Conservation (phyloP, 1,140 invertebrate genomes). For the Drosophila nannoptera region DNA sequence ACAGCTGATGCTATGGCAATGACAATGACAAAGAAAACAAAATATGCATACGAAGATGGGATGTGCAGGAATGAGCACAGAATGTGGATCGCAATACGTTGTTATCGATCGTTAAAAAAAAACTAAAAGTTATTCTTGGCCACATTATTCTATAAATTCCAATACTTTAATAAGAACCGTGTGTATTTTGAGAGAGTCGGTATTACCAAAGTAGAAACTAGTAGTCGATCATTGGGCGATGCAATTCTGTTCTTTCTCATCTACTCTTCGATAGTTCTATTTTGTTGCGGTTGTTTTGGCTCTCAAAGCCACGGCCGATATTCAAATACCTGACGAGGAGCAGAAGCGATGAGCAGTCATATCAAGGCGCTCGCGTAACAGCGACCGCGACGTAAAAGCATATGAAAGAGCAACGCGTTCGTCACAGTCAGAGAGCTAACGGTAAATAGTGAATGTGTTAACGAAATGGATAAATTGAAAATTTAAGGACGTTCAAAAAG, state of each 20-base stretch:
- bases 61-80: slow-evolving; percentile 2
- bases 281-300: slow-evolving; percentile 46
- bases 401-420: slow-evolving; percentile 19
- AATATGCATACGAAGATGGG: slow-evolving; percentile 17
- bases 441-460: slow-evolving; percentile 20
- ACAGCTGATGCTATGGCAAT: slow-evolving; percentile 18
- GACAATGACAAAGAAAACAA: slow-evolving; percentile 18
- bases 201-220: slow-evolving; percentile 7
- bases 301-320: slow-evolving; percentile 73
- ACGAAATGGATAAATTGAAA: slow-evolving; percentile 8
- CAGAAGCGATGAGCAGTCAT: slow-evolving; percentile 50
- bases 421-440: slow-evolving; percentile 23
- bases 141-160: too few species aligned
- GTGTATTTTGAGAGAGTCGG: too few species aligned
- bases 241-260: slow-evolving; percentile 23
- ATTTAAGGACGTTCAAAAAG: slow-evolving; percentile 15
- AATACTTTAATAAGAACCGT: too few species aligned
- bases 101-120: background rate
- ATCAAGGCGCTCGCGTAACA: slow-evolving; percentile 51
- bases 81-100: background rate
- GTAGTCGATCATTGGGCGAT: slow-evolving; percentile 14
- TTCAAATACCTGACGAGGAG: slow-evolving; percentile 62
- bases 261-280: slow-evolving; percentile 31
- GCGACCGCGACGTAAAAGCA: slow-evolving; percentile 16
- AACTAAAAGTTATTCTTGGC: too few species aligned